Evolutionary conservation across 2,113 vertebrate species (phyloP).

Genomic region (Prionailurus viverrinus): DNA sequence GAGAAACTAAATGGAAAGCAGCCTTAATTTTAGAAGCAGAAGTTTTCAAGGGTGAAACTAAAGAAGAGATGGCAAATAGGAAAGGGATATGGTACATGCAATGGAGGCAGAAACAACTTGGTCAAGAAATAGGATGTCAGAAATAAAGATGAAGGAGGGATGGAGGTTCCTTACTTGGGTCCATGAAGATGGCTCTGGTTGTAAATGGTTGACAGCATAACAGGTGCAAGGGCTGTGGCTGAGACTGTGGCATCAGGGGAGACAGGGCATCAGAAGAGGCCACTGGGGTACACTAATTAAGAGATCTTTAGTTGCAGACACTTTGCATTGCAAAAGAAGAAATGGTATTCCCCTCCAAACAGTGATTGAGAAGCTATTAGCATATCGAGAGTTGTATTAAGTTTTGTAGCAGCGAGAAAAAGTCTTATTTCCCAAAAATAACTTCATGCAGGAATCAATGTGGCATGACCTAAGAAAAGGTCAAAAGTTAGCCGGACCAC

Average conservation of each 20-base stretch:
- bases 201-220: rapidly evolving
- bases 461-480: not conserved
- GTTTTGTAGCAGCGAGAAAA: not conserved
- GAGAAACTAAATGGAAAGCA: not conserved
- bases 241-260: rapidly evolving
- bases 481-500: conserved; percentile 5
- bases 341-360: not conserved
- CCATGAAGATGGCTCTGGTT: not conserved
- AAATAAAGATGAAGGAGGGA: not conserved
- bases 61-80: not conserved
- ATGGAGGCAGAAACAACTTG: not conserved
- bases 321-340: not conserved
- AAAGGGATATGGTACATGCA: rapidly evolving
- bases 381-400: not conserved
- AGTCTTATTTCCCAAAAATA: not conserved
- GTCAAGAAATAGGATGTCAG: not conserved
- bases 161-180: rapidly evolving
- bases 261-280: not conserved
- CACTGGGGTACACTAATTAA: not conserved
- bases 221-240: rapidly evolving
- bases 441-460: not conserved
- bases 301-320: not conserved
- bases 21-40: not conserved
- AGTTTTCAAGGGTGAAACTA: not conserved
- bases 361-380: not conserved